Evolutionary conservation across 1,140 invertebrate genomes (phyloP), one percentile per base, ranked within the genome.

Genomic region (Manduca sexta): DNA sequence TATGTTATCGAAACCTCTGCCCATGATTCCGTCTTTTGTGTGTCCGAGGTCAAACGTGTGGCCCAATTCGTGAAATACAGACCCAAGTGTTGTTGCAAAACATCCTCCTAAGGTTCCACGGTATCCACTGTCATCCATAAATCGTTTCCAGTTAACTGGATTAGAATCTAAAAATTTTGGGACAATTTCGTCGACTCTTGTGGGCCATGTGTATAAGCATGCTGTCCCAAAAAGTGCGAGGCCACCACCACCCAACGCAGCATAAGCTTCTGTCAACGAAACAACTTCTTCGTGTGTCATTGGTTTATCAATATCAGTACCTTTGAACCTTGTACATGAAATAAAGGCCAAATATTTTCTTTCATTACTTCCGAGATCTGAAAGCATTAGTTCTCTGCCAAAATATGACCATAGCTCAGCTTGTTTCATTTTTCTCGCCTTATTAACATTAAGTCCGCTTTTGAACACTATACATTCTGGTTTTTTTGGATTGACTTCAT

Each of bases 31-130:
- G 57, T 93, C 90, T 56, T 91, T 88, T 0, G 95, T 94, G 76
- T 99, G 97, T 0, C 95, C 96, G 29, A 98, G 89, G 84, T 98
- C 95, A 79, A 98, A 97, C 1, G 94, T 96, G 75, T 98, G 97
- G 10, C 95, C 96, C 35, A 99, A 80, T 87, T 98, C 97, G 85
- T 99, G 97, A 18, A 97, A 91, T 5, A 95, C 92, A n/a, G 96
- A 94, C 3, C 97, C 97, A 21, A 99, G 81, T 12, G 94, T 96
- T 8, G 96, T 97, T 2, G 95, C 93, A 86, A 95, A 95, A 69
- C 96, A 97, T 16, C 94, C 95, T 45, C 95, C 96, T 60, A 92
- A 89, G 0, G 93, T 95, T 7, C 93, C 91, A 43, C 94, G 90
- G 73, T 95, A 95, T 56, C 94, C 94, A 78, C 95, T 97, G 65